Conservation (phyloP, 2,113 vertebrate genomes). For the Eidolon helvum region DNA sequence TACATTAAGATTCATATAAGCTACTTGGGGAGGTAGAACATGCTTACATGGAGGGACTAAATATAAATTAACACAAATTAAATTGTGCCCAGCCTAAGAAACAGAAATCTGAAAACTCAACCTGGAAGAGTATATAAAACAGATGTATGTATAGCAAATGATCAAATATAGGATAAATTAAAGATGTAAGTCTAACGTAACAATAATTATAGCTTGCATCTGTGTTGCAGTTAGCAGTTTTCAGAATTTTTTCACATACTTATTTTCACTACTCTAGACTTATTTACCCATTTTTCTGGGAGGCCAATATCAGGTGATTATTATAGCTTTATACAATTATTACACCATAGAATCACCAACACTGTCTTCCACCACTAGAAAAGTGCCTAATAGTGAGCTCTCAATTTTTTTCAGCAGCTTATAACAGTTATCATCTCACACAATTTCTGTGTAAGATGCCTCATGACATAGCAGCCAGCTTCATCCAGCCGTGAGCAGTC, state of each 20-base stretch:
- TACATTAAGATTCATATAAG: neutral
- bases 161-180: neutral
- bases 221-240: neutral
- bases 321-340: neutral
- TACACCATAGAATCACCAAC: neutral
- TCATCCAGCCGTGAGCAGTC: neutral
- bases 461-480: neutral
- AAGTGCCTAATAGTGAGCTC: neutral
- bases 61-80: neutral
- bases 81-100: neutral
- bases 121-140: neutral
- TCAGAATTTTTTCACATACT: neutral
- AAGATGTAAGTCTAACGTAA: neutral
- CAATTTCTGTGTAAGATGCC: too few relatives aligned
- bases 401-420: neutral
- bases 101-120: conserved; percentile 7
- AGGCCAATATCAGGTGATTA: neutral
- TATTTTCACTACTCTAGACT: neutral
- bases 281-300: neutral
- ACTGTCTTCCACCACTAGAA: neutral
- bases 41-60: neutral
- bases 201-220: neutral
- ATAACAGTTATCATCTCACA: neutral
- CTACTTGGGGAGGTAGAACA: neutral
- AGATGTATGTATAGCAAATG: neutral